Conservation (phyloP, 2,888 invertebrate genomes). For the Ormyrus pomaceus region DNA sequence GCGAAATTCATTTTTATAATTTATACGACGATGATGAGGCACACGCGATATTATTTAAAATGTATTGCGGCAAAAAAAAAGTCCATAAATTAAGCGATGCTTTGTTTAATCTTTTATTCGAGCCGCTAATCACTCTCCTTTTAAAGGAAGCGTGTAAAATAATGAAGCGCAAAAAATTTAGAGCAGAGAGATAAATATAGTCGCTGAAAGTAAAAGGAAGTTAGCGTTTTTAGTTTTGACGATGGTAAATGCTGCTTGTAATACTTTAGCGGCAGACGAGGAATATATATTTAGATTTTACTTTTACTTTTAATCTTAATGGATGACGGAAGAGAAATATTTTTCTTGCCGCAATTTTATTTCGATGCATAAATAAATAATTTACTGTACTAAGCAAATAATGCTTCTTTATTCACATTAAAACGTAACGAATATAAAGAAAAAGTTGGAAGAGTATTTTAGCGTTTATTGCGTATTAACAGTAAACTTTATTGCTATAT, state of each 20-base stretch:
- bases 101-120: background rate
- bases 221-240: conserved; percentile 14
- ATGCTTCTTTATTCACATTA: background rate
- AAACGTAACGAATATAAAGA: background rate
- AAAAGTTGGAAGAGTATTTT: no score
- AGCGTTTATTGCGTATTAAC: no score
- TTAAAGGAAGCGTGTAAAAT: conserved; percentile 20
- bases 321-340: background rate
- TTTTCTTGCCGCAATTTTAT: no score
- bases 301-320: background rate
- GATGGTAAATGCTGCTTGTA: background rate
- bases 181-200: conserved; percentile 4
- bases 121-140: background rate
- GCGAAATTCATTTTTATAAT: no score
- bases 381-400: no score
- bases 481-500: no score
- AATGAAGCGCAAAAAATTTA: conserved; percentile 11
- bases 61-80: background rate
- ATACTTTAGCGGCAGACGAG: background rate
- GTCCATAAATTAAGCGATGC: background rate
- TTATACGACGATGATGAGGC: no score
- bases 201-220: conserved; percentile 30
- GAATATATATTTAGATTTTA: conserved; percentile 1
- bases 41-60: no score
- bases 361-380: no score